Conservation (phyloP, 2,113 vertebrate genomes). For the Ceuthmochares aereus region DNA sequence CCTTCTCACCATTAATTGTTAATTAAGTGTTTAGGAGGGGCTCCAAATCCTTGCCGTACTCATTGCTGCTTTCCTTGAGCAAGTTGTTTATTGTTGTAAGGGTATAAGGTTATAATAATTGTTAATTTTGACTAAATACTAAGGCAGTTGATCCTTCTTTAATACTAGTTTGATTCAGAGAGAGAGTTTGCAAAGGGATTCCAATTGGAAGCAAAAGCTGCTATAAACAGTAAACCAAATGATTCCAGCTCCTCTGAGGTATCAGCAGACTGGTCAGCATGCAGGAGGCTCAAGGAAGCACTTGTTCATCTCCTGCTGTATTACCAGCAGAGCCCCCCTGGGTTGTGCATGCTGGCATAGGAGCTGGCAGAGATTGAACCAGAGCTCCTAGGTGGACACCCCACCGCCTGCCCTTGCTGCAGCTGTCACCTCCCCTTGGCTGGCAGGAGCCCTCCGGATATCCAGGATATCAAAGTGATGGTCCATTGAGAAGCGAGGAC, state of each 20-base stretch:
- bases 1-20: not conserved
- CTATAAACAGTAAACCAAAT: not conserved
- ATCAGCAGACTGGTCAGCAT: accelerated
- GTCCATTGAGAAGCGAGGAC: not conserved
- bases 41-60: not conserved
- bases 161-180: not conserved
- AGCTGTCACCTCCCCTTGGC: not conserved
- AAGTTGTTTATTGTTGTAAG: not conserved
- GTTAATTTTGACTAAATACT: not conserved
- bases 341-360: accelerated
- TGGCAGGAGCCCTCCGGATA: not conserved
- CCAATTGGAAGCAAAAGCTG: not conserved
- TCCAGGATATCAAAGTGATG: not conserved
- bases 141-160: not conserved
- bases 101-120: not conserved
- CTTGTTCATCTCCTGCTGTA: accelerated
- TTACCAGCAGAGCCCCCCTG: accelerated
- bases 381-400: not conserved
- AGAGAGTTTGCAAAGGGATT: not conserved
- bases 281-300: not conserved
- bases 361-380: not conserved
- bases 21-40: not conserved
- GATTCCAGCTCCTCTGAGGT: not conserved
- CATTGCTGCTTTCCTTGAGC: not conserved
- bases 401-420: not conserved